These are phyloP conservation scores for Otus scops DNA, from an alignment of 2,797 vertebrate genomes.

Conservation along the genomic window DNA sequence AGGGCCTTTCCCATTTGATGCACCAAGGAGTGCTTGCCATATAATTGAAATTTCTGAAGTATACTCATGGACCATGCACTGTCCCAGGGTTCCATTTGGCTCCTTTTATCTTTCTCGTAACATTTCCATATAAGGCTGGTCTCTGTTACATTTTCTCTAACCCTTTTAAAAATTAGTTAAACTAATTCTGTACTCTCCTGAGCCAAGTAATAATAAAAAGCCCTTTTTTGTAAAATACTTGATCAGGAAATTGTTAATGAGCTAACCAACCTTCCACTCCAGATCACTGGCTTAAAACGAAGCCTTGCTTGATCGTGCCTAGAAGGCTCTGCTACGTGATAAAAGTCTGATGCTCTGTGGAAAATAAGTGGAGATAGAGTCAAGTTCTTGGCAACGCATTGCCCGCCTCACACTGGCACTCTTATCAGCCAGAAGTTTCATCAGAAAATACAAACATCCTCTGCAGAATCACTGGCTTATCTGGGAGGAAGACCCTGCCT, in stretches of 20 bases:
- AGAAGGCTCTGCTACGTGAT: not conserved
- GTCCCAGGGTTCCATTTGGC: no score
- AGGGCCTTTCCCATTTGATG: no score
- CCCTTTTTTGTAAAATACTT: not conserved
- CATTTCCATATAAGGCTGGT: no score
- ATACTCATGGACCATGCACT: no score
- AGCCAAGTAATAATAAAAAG: slow-evolving; percentile 22
- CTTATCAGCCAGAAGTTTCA: slow-evolving; percentile 15
- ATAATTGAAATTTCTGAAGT: no score
- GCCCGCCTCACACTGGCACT: not conserved
- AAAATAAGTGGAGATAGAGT: not conserved
- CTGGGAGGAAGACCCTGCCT: slow-evolving; percentile 30
- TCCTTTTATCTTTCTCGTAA: no score
- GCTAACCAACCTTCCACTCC: not conserved
- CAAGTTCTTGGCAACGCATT: not conserved
- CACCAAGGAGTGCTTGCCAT: no score
- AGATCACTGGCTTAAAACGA: slow-evolving; percentile 25
- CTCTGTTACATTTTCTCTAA: slow-evolving; percentile 35
- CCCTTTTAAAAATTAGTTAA: slow-evolving; percentile 26
- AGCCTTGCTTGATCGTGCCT: not conserved
- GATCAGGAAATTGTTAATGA: slow-evolving; percentile 6
- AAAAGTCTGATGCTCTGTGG: not conserved
- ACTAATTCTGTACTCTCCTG: not conserved
- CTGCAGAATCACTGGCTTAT: slow-evolving; percentile 3
- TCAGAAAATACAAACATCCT: slow-evolving; percentile 45